Percentiles rank a stretch among this genome's conserved stretches.
These are phyloP conservation scores for Otolemur garnettii DNA, from an alignment of 2,113 vertebrate genomes.

Conservation along the genomic window DNA sequence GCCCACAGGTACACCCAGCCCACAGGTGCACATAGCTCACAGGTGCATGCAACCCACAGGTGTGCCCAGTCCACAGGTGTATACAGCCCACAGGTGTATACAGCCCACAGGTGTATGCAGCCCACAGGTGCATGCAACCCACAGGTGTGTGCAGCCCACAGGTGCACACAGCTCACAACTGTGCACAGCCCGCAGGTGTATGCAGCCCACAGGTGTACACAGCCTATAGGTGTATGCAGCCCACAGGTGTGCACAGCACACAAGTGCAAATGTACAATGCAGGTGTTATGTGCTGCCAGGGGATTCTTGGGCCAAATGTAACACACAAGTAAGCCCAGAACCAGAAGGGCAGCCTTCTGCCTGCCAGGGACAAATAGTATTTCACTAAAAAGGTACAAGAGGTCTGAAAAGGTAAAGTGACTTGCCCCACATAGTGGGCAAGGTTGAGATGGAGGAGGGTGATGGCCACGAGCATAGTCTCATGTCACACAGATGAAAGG, in stretches of 20 bases:
- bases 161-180: rapidly evolving
- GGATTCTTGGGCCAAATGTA: neutral
- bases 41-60: rapidly evolving
- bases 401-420: neutral
- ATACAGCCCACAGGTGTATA: rapidly evolving
- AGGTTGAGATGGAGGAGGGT: neutral
- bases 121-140: rapidly evolving
- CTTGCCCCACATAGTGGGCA: neutral
- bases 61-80: rapidly evolving
- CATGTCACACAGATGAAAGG: neutral
- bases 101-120: neutral
- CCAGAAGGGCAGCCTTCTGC: neutral
- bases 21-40: rapidly evolving
- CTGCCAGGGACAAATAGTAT: neutral
- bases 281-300: rapidly evolving
- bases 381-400: neutral
- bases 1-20: rapidly evolving
- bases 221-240: no score
- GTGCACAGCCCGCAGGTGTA: rapidly evolving
- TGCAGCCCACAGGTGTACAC: rapidly evolving
- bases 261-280: no score
- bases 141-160: neutral
- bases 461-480: neutral
- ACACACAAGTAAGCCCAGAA: neutral
- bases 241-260: no score